A percentile compares a stretch with the other conserved stretches of the same genome.
Evolutionary conservation across 2,113 vertebrate species (phyloP).

Genomic region (Notothenia rossii): DNA sequence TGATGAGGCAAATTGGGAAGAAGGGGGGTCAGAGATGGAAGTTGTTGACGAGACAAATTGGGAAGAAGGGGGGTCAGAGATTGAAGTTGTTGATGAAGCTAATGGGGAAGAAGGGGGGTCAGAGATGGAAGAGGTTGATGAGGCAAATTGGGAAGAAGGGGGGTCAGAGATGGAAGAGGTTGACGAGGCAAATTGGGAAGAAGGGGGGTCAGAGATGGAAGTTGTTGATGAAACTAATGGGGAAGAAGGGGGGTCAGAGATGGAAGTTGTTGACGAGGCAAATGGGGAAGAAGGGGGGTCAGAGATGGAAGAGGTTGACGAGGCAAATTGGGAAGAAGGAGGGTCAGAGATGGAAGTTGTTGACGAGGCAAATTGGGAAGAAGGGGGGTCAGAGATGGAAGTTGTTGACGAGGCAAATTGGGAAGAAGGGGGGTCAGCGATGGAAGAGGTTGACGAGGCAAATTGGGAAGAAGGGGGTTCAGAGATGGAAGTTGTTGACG

Average conservation of each 20-base stretch:
- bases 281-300: conserved; percentile 15
- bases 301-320: background rate
- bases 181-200: background rate
- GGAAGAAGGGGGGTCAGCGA: conserved; percentile 16
- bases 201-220: background rate
- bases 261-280: background rate
- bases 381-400: no score
- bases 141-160: no score
- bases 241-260: no score
- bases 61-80: conserved; percentile 16
- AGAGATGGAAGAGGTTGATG: no score
- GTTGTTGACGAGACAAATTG: no score
- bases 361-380: no score
- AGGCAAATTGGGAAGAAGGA: background rate
- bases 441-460: conserved; percentile 6
- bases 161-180: conserved; percentile 29
- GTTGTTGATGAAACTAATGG: conserved; percentile 27
- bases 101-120: no score
- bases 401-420: no score
- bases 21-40: no score
- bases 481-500: conserved; percentile 30
- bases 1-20: no score
- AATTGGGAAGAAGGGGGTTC: background rate
- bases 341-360: no score
- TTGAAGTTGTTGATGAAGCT: conserved; percentile 20